A percentile compares a stretch with the other conserved stretches of the same genome.
These are phyloP conservation scores for Anniella stebbinsi DNA, from an alignment of 2,797 vertebrate species.

Conservation along the genomic window DNA sequence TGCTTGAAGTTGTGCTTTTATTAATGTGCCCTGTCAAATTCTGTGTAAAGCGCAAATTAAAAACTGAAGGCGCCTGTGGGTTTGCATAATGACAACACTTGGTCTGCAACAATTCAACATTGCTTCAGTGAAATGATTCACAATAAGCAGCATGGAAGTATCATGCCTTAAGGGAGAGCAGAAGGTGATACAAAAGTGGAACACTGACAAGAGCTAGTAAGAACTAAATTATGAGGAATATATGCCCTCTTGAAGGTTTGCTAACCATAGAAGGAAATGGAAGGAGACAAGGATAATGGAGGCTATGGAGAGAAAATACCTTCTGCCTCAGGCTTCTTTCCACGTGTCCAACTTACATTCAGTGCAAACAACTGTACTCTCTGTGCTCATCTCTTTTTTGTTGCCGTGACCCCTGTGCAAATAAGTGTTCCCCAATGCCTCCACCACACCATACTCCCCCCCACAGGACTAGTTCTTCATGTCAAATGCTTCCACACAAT, in stretches of 20 bases:
- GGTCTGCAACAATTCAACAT: slow-evolving; percentile 2
- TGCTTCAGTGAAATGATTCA: not conserved
- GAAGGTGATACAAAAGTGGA: not conserved
- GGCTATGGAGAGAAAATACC: not conserved
- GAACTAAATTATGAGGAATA: not conserved
- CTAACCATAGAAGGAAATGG: not conserved
- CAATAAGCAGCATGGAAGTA: slow-evolving; percentile 3
- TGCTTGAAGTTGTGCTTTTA: slow-evolving; percentile 8
- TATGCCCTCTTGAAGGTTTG: not conserved
- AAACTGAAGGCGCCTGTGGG: slow-evolving; percentile 16
- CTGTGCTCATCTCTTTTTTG: not conserved
- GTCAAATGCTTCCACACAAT: not conserved
- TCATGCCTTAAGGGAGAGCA: not conserved
- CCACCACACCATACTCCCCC: not conserved
- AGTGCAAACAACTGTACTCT: not conserved
- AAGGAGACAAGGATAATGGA: not conserved
- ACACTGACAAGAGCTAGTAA: not conserved
- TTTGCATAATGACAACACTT: slow-evolving; percentile 8
- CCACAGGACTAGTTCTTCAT: not conserved
- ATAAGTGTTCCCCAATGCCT: not conserved
- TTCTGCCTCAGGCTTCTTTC: not conserved
- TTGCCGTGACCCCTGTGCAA: not conserved
- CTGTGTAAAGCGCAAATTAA: slow-evolving; percentile 7
- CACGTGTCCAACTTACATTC: not conserved
- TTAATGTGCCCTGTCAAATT: slow-evolving; percentile 14